phyloP scores from a whole-genome alignment of 2,888 invertebrate genomes.

The Leptopilina drosophilae region DNA sequence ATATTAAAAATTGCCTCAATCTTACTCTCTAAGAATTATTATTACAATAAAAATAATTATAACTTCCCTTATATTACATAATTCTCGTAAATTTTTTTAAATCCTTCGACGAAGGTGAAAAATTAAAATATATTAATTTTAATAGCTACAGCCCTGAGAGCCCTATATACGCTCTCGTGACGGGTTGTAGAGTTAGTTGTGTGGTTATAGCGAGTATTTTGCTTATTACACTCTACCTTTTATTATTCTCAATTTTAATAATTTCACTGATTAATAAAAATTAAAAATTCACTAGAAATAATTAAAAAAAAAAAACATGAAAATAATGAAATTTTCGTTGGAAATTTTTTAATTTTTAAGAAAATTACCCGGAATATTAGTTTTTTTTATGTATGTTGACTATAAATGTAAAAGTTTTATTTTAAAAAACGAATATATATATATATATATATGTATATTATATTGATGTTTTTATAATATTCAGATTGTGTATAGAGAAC shows the following conservation, averaged over 20 bases:
- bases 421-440: not conserved
- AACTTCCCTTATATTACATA: too few species aligned
- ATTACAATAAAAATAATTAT: too few species aligned
- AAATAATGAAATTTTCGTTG: too few species aligned
- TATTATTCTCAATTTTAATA: not conserved
- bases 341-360: too few species aligned
- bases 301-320: too few species aligned
- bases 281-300: too few species aligned
- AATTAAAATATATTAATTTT: not conserved
- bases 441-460: slow-evolving; percentile 1
- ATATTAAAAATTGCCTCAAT: not conserved
- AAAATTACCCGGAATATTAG: too few species aligned
- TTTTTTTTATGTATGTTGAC: too few species aligned
- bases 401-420: not conserved
- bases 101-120: too few species aligned
- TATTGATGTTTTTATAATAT: slow-evolving; percentile 22
- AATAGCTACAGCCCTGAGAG: slow-evolving; percentile 28
- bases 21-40: not conserved
- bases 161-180: slow-evolving; percentile 22
- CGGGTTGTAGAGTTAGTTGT: slow-evolving; percentile 12
- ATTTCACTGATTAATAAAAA: too few species aligned
- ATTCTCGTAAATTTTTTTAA: too few species aligned
- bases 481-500: slow-evolving; percentile 7
- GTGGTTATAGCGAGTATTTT: not conserved
- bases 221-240: not conserved